Evolutionary conservation across 2,888 invertebrate species (phyloP).

Genomic region (Acrobasis suavella): DNA sequence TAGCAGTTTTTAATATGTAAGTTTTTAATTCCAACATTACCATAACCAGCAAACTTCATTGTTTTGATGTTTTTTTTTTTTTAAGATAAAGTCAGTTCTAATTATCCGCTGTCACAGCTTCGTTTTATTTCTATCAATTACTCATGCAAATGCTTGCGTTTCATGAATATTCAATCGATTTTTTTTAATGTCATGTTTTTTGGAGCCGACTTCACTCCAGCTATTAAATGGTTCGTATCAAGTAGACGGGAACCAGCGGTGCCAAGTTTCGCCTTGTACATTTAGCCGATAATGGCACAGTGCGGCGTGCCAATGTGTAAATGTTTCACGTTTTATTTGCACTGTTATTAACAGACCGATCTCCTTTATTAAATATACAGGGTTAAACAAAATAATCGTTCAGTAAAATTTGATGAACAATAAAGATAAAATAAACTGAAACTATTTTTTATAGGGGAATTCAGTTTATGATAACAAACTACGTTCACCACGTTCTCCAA

Average conservation of each 20-base stretch:
- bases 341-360: constrained; percentile 5
- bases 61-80: constrained; percentile 1
- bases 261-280: constrained; percentile 18
- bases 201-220: constrained; percentile 5
- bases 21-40: background rate
- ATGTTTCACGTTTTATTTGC: constrained; percentile 18
- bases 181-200: constrained; percentile 41
- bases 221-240: constrained; percentile 12
- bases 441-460: too few relatives aligned
- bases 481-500: too few relatives aligned
- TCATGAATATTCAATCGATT: constrained; percentile 66
- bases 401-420: too few relatives aligned
- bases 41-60: constrained; percentile 30
- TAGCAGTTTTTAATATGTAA: background rate
- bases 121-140: constrained; percentile 69
- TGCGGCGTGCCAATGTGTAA: constrained; percentile 20
- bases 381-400: too few relatives aligned
- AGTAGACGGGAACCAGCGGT: constrained; percentile 1
- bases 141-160: constrained; percentile 64
- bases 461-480: too few relatives aligned
- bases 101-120: constrained; percentile 64
- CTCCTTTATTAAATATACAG: constrained; percentile 7
- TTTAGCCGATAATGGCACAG: constrained; percentile 21
- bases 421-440: too few relatives aligned
- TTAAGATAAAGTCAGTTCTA: constrained; percentile 52